Conservation (phyloP, 2,113 vertebrate genomes). For the Brevimyrus niger region DNA sequence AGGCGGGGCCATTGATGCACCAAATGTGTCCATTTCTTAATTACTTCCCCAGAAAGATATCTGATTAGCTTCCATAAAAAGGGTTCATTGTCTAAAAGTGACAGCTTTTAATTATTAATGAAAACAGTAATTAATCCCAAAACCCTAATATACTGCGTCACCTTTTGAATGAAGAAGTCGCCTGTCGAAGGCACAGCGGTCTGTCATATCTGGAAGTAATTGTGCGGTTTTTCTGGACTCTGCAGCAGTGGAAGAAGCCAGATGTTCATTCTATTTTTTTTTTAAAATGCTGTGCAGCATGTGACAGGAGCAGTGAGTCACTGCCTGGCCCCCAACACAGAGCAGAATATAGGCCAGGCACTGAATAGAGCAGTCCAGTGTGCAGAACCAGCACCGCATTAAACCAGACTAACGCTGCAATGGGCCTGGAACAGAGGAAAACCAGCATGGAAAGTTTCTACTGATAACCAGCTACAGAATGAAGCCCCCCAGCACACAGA, state of each 20-base stretch:
- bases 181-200: neutral
- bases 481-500: neutral
- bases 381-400: neutral
- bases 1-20: neutral
- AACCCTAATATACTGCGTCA: conserved; percentile 1
- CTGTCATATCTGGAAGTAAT: conserved; percentile 29
- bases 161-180: neutral
- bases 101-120: neutral
- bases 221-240: neutral
- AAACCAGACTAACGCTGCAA: neutral
- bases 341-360: neutral
- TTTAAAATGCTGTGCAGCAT: neutral
- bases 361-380: neutral
- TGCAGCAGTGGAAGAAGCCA: neutral
- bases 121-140: neutral
- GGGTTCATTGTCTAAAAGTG: neutral
- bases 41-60: neutral
- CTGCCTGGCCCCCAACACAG: conserved; percentile 1
- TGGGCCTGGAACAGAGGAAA: neutral
- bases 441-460: neutral
- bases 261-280: neutral
- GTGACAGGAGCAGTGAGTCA: conserved; percentile 10
- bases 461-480: neutral
- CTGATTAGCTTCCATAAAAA: neutral
- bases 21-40: neutral